phyloP scores from a whole-genome alignment of 2,113 vertebrate species.

The Furnarius figulus region DNA sequence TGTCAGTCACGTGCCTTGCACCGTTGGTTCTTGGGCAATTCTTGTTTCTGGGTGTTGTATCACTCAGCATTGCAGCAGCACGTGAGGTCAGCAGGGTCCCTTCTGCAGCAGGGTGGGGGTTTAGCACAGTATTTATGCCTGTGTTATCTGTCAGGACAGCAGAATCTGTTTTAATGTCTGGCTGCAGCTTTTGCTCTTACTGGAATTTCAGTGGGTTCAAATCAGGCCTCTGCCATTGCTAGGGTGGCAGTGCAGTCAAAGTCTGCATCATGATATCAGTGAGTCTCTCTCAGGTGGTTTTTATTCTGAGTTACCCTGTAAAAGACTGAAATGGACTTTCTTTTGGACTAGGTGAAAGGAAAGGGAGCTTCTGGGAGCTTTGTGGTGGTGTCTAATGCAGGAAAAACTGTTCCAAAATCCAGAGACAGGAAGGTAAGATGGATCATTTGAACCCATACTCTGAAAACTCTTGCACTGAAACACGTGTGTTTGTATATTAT shows the following conservation, averaged over 20 bases:
- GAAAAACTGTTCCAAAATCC: conserved; percentile 81
- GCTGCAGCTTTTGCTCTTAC: background rate
- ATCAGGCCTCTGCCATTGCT: background rate
- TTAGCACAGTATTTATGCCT: background rate
- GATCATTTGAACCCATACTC: background rate
- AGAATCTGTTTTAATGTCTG: background rate
- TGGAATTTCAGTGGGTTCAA: background rate
- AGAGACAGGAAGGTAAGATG: conserved; percentile 83
- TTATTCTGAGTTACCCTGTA: background rate
- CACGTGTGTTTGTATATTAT: too few species aligned
- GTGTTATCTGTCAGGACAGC: background rate
- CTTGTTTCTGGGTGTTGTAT: background rate
- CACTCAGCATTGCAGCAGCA: background rate
- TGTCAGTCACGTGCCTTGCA: background rate
- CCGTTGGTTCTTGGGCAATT: background rate
- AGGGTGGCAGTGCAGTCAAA: background rate
- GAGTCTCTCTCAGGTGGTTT: background rate
- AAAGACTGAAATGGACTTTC: conserved; percentile 1
- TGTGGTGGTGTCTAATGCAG: conserved; percentile 81
- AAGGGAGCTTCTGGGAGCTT: conserved; percentile 97
- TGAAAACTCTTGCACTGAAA: background rate
- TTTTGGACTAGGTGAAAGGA: conserved; percentile 83
- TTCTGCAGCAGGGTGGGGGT: background rate
- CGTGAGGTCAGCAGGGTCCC: rapidly evolving
- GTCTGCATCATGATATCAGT: background rate